A percentile compares a stretch with the other conserved stretches of the same genome.
These are phyloP conservation scores for Cylas formicarius DNA, from an alignment of 1,140 invertebrate species.

Conservation along the genomic window DNA sequence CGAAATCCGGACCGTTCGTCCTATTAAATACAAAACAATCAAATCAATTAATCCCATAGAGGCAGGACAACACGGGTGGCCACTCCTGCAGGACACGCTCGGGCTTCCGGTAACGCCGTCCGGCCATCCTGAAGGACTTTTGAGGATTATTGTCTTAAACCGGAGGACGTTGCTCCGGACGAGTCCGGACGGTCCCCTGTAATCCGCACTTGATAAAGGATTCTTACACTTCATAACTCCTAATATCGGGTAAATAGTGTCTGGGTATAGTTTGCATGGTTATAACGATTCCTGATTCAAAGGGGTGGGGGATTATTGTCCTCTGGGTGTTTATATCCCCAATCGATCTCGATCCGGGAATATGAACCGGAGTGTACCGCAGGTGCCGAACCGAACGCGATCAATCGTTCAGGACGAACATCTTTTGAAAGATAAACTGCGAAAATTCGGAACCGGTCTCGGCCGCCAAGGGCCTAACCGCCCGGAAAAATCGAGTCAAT, in stretches of 20 bases:
- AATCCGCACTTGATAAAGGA: conserved; percentile 20
- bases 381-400: conserved; percentile 10
- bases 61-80: no score
- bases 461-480: conserved; percentile 9
- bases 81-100: neutral
- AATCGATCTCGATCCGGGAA: neutral
- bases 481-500: conserved; percentile 24
- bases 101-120: conserved; percentile 2
- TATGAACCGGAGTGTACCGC: conserved; percentile 9
- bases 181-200: conserved; percentile 12
- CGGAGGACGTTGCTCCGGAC: conserved; percentile 15
- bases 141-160: conserved; percentile 24
- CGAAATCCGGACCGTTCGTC: no score
- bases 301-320: neutral
- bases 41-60: conserved; percentile 3
- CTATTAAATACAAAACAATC: no score
- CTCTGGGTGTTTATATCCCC: neutral
- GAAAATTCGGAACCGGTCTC: no score
- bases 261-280: conserved; percentile 1
- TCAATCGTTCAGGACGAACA: conserved; percentile 8
- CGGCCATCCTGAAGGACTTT: conserved; percentile 19
- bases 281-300: conserved; percentile 8
- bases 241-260: conserved; percentile 23
- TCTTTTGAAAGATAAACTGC: conserved; percentile 24
- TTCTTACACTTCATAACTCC: conserved; percentile 25